Conservation (phyloP, 2,797 vertebrate species). For the Paratrypauchen microcephalus region DNA sequence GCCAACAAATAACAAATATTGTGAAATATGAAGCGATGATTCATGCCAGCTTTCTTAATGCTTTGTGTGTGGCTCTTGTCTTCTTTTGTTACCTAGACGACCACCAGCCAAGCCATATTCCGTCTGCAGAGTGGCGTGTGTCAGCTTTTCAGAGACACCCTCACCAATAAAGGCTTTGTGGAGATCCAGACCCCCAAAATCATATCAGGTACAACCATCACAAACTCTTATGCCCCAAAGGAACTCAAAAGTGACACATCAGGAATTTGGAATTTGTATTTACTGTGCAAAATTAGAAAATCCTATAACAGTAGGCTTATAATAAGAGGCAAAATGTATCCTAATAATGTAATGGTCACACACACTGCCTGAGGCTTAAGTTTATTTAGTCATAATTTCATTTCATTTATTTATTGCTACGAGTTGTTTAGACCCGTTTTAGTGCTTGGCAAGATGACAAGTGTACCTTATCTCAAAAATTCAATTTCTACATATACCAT, state of each 20-base stretch:
- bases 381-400: background rate
- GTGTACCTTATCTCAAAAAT: background rate
- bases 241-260: background rate
- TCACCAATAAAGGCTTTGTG: conserved; percentile 93
- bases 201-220: conserved; percentile 86
- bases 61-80: conserved; percentile 11
- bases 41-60: conserved; percentile 22
- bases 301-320: background rate
- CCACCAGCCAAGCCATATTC: conserved; percentile 96
- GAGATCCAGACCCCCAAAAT: conserved; percentile 99
- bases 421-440: background rate
- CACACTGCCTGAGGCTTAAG: background rate
- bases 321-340: background rate
- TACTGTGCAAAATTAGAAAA: background rate
- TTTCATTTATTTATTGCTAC: background rate
- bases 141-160: conserved; percentile 96
- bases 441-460: background rate
- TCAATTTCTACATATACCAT: background rate
- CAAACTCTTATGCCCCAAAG: background rate
- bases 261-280: background rate
- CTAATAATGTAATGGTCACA: background rate
- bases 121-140: conserved; percentile 94
- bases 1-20: conserved; percentile 32
- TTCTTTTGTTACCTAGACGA: conserved; percentile 80
- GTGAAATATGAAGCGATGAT: conserved; percentile 3